Percentiles rank a stretch among this genome's conserved stretches.
Conservation (phyloP, 1,140 invertebrate species). For the Stegodyphus dumicola region DNA sequence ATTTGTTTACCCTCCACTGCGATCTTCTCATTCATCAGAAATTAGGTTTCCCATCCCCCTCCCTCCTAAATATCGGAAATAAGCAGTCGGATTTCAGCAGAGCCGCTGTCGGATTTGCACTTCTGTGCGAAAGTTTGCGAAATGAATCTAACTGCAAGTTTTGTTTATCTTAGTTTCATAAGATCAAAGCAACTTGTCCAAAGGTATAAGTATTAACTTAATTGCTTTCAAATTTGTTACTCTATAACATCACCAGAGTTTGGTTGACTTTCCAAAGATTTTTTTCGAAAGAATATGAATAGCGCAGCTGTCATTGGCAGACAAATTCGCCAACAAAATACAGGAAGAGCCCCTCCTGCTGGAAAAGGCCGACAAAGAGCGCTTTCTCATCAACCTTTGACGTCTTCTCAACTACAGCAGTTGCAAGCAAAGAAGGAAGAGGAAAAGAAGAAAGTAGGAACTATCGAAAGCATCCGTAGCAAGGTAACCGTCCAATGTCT, state of each 20-base stretch:
- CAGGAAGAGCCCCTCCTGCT: slow-evolving; percentile 60
- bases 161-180: neutral
- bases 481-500: slow-evolving; percentile 73
- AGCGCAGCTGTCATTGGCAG: slow-evolving; percentile 66
- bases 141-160: too few species aligned
- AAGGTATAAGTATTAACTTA: too few species aligned
- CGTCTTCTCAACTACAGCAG: slow-evolving; percentile 49
- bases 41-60: neutral
- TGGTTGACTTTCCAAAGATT: neutral
- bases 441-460: slow-evolving; percentile 39
- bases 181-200: neutral
- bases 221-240: neutral
- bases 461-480: slow-evolving; percentile 46
- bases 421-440: slow-evolving; percentile 56
- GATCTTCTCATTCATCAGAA: neutral
- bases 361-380: slow-evolving; percentile 63
- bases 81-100: too few species aligned
- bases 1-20: too few species aligned
- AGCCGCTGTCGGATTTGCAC: neutral
- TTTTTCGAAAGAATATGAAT: slow-evolving; percentile 59
- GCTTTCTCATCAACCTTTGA: slow-evolving; percentile 62
- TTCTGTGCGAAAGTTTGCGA: neutral
- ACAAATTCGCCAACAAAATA: slow-evolving; percentile 65
- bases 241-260: neutral
- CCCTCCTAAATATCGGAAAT: neutral